Base-by-base conservation (phyloP, 2,888 invertebrate species). In the Synanthedon myopaeformis region DNA sequence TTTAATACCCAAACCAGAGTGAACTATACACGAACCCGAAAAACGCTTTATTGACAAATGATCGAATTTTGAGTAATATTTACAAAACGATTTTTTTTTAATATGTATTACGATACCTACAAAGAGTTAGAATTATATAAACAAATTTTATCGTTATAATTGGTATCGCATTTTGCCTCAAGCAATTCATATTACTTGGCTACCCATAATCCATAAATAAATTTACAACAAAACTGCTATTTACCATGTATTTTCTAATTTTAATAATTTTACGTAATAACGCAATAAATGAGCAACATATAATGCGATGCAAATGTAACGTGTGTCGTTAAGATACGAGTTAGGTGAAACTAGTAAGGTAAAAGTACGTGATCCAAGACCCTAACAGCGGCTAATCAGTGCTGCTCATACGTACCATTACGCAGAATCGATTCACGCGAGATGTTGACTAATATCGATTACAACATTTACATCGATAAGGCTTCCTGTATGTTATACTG, bases 381-480 rank as follows among this genome's bases (percentile, higher is more conserved):
- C 63, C 61, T 73, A 70, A 74, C 70, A 74, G 74, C 62, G 62
- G 62, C 70, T 79, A 81, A 80, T 82, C 76, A 79, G 70, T 70
- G 74, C 72, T 72, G 70, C 74, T 68, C 68, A 65, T 70, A 70
- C 72, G 70, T 76, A 65, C 71, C 74, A 72, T 74, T 81, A 82
- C 78, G 65, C 60, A 68, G 78, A 82, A 80, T 74, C 79, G 79
- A 78, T 76, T 74, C 72, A 55, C 69, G 68, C 68, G 70, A 70
- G 73, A 76, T 69, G 72, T 72, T 66, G 70, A 74, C 76, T 74
- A 77, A 81, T 75, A 79, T 76, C 76, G 78, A 80, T 82, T 77
- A 82, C 75, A 76, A 76, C 74, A 75, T 79, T 79, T 75, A 76
- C 74, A 71, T 73, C 73, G 68, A 70, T 68, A 70, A 60, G 59